Base-by-base conservation (phyloP, 2,888 invertebrate species). In the Atherix ibis region DNA sequence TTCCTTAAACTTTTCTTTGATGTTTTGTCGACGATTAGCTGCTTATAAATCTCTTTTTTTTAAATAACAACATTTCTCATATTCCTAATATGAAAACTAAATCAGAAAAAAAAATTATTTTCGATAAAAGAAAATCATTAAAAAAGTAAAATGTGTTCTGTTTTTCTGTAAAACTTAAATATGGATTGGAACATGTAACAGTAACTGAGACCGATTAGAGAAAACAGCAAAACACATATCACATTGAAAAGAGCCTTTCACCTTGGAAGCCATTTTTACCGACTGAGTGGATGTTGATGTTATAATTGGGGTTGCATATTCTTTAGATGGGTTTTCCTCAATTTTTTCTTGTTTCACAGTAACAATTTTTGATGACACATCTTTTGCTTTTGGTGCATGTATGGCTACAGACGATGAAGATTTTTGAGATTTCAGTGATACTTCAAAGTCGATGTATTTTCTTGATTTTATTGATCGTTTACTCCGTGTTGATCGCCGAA, bases 211-310 rank as follows among this genome's bases (percentile, higher is more conserved):
- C 32, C 81, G 71, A 42, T 76, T 75, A 8, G 72, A 64, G 57
- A 85, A 85, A 45, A 76, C 71, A 31, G 74, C 70, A 35, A 76
- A 70, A 55, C 85, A 85, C 79, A 85, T 83, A 56, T 83, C 83
- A 53, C 85, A 85, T 44, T 74, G 76, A 58, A 71, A 81, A 27
- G 74, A 73, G 43, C 54, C 66, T 46, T 62, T 72, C 51, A 46
- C 67, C 58, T 49, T 66, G 46, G 57, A 67, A 52, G 53, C 67
- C 56, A 49, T 68, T 42, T 41, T 64, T 49, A 54, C 60, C 64
- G 15, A 56, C 51, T 27, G 25, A 27, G 31, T 19, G 9, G n/a
- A 12, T 9, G 5, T n/a, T n/a, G 2, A 9, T 17, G 15, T 10
- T 18, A 29, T 4, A 8, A 6, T 10, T 24, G 22, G 10, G 13